Evolutionary conservation across 2,797 vertebrate genomes (phyloP).

Genomic region (Synaphobranchus kaupii): DNA sequence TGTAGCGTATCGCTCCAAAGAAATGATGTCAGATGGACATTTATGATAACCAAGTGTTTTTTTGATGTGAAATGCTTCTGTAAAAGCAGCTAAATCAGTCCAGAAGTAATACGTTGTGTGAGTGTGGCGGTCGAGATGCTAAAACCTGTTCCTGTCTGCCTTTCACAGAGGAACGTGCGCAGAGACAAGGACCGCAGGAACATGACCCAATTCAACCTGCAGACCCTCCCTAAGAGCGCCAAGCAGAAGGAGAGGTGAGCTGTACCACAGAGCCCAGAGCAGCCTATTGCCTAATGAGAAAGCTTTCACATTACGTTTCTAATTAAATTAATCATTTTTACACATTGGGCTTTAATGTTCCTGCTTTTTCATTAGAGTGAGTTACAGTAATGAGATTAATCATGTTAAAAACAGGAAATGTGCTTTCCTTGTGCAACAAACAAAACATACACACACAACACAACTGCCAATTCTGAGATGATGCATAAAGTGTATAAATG

Average conservation of each 20-base stretch:
- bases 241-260: constrained; percentile 97
- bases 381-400: not conserved
- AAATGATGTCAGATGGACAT: not conserved
- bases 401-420: not conserved
- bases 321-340: not conserved
- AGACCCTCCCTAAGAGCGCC: constrained; percentile 95
- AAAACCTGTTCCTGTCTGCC: not conserved
- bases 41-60: not conserved
- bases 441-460: not conserved
- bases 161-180: constrained; percentile 87
- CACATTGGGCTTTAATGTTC: not conserved
- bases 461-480: not conserved
- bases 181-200: constrained; percentile 96
- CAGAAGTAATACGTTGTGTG: not conserved
- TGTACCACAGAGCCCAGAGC: not conserved
- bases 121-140: too few relatives aligned
- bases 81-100: not conserved
- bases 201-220: constrained; percentile 95
- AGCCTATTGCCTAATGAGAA: not conserved
- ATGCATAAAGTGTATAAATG: not conserved
- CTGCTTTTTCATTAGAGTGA: not conserved
- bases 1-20: not conserved
- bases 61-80: not conserved
- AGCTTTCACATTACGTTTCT: not conserved
- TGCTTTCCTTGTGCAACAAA: not conserved